Conservation (phyloP, 2,113 vertebrate genomes). For the Oreochromis aureus region DNA sequence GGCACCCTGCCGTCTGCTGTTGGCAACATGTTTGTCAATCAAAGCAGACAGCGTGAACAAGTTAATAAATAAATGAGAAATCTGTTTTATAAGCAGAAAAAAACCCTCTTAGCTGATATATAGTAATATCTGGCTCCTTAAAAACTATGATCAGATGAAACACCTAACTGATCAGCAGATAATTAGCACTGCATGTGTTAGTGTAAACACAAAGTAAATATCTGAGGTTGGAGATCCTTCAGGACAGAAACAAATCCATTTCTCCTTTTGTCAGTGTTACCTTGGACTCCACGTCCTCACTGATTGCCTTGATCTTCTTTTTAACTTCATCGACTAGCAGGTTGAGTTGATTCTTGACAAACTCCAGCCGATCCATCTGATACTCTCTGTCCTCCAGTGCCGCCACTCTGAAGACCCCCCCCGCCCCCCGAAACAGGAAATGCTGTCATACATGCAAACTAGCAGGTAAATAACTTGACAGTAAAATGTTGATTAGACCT, state of each 20-base stretch:
- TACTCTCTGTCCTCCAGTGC: constrained; percentile 89
- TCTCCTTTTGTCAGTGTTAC: constrained; percentile 52
- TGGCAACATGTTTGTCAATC: neutral
- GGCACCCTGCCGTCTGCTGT: neutral
- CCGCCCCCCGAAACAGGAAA: neutral
- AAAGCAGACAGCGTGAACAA: neutral
- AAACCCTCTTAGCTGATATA: neutral
- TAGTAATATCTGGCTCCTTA: neutral
- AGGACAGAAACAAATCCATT: neutral
- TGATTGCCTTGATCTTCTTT: constrained; percentile 86
- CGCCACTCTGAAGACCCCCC: constrained; percentile 72
- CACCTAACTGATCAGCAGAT: neutral
- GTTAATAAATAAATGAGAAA: neutral
- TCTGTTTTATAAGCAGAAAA: neutral
- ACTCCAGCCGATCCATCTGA: constrained; percentile 85
- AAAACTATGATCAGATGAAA: neutral
- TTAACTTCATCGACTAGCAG: constrained; percentile 86
- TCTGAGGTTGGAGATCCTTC: neutral
- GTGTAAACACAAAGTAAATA: neutral
- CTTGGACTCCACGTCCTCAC: constrained; percentile 87
- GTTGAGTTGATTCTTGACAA: constrained; percentile 87
- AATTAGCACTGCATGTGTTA: neutral
- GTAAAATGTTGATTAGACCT: neutral
- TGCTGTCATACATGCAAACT: neutral
- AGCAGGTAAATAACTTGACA: neutral